These are phyloP conservation scores for Rhabditoides inermis DNA, from an alignment of 2,888 invertebrate genomes.

Conservation along the genomic window DNA sequence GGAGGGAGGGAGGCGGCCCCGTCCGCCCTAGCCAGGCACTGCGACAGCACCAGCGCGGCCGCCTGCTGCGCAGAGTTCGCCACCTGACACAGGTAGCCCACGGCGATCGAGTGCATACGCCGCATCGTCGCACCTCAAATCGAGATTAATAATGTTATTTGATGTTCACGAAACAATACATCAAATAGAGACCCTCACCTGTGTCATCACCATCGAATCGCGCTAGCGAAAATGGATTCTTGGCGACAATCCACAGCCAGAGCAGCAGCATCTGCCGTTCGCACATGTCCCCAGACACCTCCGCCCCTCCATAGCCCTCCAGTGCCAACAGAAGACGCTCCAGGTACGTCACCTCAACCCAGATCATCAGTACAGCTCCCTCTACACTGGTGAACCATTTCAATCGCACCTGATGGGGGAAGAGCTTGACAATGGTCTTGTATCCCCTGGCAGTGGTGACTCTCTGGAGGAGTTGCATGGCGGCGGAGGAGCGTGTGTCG, in stretches of 20 bases:
- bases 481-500: slow-evolving; percentile 10
- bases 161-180: background rate
- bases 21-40: slow-evolving; percentile 28
- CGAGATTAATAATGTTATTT: too few species aligned
- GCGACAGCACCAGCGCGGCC: slow-evolving; percentile 31
- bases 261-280: slow-evolving; percentile 28
- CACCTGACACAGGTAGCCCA: too few species aligned
- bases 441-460: slow-evolving; percentile 27
- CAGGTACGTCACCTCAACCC: slow-evolving; percentile 27
- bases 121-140: too few species aligned
- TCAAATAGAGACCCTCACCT: background rate
- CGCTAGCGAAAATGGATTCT: slow-evolving; percentile 38
- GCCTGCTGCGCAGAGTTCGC: slow-evolving; percentile 10
- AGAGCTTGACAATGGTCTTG: slow-evolving; percentile 22
- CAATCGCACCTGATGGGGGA: slow-evolving; percentile 25
- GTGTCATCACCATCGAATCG: background rate
- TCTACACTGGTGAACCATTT: too few species aligned
- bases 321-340: slow-evolving; percentile 28
- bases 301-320: slow-evolving; percentile 15
- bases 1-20: too few species aligned
- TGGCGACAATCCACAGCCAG: slow-evolving; percentile 47
- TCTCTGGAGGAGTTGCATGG: slow-evolving; percentile 12
- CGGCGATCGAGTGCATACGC: too few species aligned
- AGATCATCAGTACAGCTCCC: too few species aligned
- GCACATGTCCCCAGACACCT: background rate